These are phyloP conservation scores for Hemicentrotus pulcherrimus DNA, from an alignment of 35 echinoderm and acorn worm genomes.

Conservation along the genomic window DNA sequence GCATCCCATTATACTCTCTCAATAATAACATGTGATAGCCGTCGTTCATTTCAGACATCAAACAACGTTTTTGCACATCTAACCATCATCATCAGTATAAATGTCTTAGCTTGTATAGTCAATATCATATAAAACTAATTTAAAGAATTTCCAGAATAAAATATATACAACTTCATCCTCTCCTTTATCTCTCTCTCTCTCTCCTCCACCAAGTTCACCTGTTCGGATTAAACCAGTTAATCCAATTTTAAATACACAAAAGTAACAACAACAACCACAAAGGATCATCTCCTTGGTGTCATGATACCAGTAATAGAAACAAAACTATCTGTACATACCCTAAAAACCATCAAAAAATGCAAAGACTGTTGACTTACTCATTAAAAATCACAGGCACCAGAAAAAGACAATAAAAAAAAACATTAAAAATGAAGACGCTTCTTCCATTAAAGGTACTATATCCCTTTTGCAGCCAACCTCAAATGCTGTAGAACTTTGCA, in stretches of 20 bases:
- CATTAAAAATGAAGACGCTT: no score
- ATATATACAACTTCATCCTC: neutral
- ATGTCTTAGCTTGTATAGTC: neutral
- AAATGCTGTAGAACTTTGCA: no score
- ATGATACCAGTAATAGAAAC: neutral
- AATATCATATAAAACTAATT: slow-evolving; percentile 21
- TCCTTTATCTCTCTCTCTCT: neutral
- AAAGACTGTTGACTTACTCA: neutral
- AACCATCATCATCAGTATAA: neutral
- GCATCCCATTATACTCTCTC: neutral
- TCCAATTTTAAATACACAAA: neutral
- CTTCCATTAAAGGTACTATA: no score
- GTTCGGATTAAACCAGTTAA: slow-evolving; percentile 11
- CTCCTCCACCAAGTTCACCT: neutral
- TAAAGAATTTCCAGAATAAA: slow-evolving; percentile 1
- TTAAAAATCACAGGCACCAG: neutral
- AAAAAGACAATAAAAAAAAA: no score
- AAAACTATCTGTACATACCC: neutral
- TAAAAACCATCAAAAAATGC: neutral
- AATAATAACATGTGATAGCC: neutral
- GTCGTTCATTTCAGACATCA: neutral
- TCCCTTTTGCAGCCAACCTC: no score
- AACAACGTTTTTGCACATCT: neutral
- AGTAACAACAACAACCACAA: neutral
- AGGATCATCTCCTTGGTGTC: neutral